Evolutionary conservation across 2,888 invertebrate species (phyloP), one percentile per base, ranked within the genome.

Genomic region (Himalopsyche tibetana): DNA sequence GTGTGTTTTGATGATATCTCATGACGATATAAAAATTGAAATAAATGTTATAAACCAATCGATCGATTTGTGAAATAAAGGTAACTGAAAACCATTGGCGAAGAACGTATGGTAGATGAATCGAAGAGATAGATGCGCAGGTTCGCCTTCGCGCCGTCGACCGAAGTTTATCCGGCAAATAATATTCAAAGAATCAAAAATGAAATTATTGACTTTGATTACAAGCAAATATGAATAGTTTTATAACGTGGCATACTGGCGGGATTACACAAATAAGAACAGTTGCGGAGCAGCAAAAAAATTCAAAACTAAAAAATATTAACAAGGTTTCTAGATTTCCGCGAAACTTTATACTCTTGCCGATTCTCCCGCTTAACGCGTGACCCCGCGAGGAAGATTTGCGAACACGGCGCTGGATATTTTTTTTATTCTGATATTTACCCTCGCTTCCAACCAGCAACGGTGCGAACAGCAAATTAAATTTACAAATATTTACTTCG

Each of bases 261-360:
- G 69, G 74, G 69, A 84, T 55, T 74, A 82, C 45, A 74, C 85
- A 82, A 83, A 81, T 85, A 87, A 84, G 82, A 86, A 80, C 85
- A 63, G 69, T 83, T 81, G 87, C 69, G 85, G 83, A 74, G 79
- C 80, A 82, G 42, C 9, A 11, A 45, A 45, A 45, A 82, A 84
- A 82, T 82, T 45, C 45, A 55, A 84, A 86, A 84, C 79, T 82
- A 80, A 80, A 82, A 84, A 63, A 84, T 11, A 19, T 28, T 12
- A 40, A 80, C 80, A 42, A 55, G 55, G 80, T 80, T 80, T n/a
- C 74, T 51, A 55, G 84, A 80, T 84, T 55, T 84, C 79, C 56
- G 17, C 56, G 11, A 36, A 74, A 74, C 38, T 74, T 74, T 38
- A 74, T 38, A 74, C 36, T 28, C 12, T 74, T 74, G 28, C 74